These are phyloP conservation scores for Agonopterix heracliana DNA, from an alignment of 2,888 invertebrate species.

Conservation along the genomic window DNA sequence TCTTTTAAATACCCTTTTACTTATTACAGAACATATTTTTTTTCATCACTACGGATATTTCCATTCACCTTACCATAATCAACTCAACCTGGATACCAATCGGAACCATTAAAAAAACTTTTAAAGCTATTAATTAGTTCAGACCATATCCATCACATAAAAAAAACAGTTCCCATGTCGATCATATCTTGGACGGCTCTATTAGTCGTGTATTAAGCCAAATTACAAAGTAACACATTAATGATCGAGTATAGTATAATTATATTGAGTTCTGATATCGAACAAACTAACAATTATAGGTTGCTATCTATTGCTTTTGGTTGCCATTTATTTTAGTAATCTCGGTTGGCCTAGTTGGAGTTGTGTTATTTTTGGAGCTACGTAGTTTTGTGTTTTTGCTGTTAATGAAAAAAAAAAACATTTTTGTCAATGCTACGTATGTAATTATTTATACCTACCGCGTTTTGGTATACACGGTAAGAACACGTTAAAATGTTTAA, in stretches of 20 bases:
- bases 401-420: too few relatives aligned
- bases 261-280: constrained; percentile 12
- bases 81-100: neutral
- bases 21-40: too few relatives aligned
- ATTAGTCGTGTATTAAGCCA: constrained; percentile 34
- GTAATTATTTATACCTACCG: too few relatives aligned
- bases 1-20: too few relatives aligned
- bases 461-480: too few relatives aligned
- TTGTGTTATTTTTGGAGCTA: too few relatives aligned
- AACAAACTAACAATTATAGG: constrained; percentile 6
- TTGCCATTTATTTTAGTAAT: too few relatives aligned
- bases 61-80: neutral
- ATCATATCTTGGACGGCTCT: constrained; percentile 33
- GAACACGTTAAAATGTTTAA: too few relatives aligned
- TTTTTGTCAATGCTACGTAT: too few relatives aligned
- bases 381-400: too few relatives aligned
- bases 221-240: constrained; percentile 39
- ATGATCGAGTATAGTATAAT: constrained; percentile 33
- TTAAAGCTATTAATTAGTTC: constrained; percentile 9
- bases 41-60: too few relatives aligned
- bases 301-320: neutral
- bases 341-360: too few relatives aligned
- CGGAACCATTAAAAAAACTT: constrained; percentile 1
- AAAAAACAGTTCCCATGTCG: constrained; percentile 32
- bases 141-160: constrained; percentile 9